Percentiles rank a stretch among this genome's conserved stretches.
phyloP scores from a whole-genome alignment of 2,113 vertebrate genomes.

The Bujurquina vittata region DNA sequence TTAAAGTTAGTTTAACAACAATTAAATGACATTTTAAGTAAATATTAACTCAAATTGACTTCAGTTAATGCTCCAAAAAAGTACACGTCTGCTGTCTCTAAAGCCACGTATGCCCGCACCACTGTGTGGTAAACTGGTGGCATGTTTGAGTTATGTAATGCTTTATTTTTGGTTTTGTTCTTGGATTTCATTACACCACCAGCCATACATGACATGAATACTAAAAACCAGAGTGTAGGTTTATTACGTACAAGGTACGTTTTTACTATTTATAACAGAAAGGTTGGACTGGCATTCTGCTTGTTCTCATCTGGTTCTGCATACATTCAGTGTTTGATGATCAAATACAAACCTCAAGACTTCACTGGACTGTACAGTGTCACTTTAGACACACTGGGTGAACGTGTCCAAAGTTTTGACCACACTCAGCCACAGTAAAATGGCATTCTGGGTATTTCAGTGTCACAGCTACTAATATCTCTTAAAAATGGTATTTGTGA shows the following conservation, averaged over 20 bases:
- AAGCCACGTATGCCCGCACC: background rate
- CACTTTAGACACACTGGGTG: no score
- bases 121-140: background rate
- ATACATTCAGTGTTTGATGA: no score
- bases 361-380: background rate
- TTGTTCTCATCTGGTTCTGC: background rate
- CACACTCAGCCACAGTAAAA: no score
- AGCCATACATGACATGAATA: background rate
- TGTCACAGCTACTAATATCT: background rate
- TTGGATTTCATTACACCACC: background rate
- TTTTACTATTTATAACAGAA: background rate
- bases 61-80: background rate
- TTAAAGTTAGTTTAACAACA: no score
- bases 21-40: no score
- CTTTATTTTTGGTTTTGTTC: background rate
- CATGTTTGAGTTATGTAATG: background rate
- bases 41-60: background rate
- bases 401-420: no score
- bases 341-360: background rate
- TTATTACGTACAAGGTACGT: background rate
- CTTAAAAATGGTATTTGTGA: background rate
- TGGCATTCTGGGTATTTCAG: no score
- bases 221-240: background rate
- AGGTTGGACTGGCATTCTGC: background rate
- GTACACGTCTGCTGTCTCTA: background rate